Evolutionary conservation across 1,140 invertebrate species (phyloP), one percentile per base, ranked within the genome.

Genomic region (Drosophila repleta): DNA sequence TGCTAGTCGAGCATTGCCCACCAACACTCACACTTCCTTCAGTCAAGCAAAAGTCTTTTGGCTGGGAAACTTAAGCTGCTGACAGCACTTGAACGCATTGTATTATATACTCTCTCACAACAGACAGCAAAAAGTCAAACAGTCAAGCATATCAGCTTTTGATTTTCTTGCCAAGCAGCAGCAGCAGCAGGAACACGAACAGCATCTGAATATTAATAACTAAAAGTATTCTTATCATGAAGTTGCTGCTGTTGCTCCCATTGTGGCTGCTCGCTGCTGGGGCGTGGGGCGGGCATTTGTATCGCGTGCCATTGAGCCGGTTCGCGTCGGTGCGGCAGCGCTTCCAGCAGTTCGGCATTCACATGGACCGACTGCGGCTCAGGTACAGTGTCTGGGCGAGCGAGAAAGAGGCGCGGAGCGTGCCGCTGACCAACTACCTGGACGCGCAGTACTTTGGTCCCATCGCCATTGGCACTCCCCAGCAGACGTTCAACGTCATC

Each of bases 381-480:
- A 87, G 78, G 45, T 85, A 76, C 46, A 71, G 79, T 43, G 5
- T 18, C 24, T 51, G 5, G 15, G 10, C 32, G 3, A 3, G n/a
- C 6, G n/a, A 3, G 4, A 7, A 10, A 11, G 29, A 24, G 0
- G 29, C 68, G 4, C 48, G 15, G 4, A 65, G 18, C 10, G 63
- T 69, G 3, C 62, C 83, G 93, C 98, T 92, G 0, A 96, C 95
- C 26, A 99, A 99, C 90, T 99, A 99, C 87, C 92, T 99, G 70
- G 98, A 99, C 94, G 96, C 98, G 53, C 98, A 99, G 93, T 99
- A 99, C 92, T 99, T 97, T 93, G 99, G 99, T 17, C 94, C 94
- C 0, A 99, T 99, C 71, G 93, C 93, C 0, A 97, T 99, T 91
- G 99, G 99, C 63, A 96, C 94, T 29, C 99, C 99, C 18, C 95